Conservation (phyloP, 2,113 vertebrate genomes). For the Lophius piscatorius region DNA sequence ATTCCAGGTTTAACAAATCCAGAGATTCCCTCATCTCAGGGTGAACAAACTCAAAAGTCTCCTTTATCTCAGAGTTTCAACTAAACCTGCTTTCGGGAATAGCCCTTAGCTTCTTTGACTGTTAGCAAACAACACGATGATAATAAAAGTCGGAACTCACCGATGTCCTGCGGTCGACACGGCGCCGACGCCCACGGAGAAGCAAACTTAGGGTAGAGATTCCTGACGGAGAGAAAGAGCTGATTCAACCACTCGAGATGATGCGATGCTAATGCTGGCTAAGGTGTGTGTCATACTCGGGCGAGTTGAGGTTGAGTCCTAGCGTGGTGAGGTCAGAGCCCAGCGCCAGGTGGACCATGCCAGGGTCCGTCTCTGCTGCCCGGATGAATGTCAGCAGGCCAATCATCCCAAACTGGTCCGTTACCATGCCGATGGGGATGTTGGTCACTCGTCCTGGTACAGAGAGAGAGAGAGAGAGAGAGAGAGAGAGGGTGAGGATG, state of each 20-base stretch:
- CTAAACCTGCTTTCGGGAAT: no score
- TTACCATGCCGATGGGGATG: conserved; percentile 99
- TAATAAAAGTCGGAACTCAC: conserved; percentile 77
- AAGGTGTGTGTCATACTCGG: conserved; percentile 86
- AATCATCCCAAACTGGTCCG: conserved; percentile 99
- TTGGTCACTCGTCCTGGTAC: conserved; percentile 94
- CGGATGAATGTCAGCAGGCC: conserved; percentile 98
- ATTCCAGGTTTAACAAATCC: no score
- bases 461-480: not conserved
- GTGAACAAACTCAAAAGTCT: no score
- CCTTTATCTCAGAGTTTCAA: no score
- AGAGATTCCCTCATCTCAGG: no score
- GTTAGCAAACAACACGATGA: not conserved
- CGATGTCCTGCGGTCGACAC: conserved; percentile 99
- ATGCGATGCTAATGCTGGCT: no score
- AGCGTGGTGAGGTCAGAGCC: conserved; percentile 98
- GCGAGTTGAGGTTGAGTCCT: conserved; percentile 99
- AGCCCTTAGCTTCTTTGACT: not conserved
- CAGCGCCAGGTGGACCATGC: conserved; percentile 98
- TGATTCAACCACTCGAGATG: not conserved
- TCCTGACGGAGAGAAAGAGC: conserved; percentile 77
- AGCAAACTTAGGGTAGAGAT: conserved; percentile 99
- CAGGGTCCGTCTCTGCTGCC: conserved; percentile 97
- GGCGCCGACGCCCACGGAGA: conserved; percentile 98
- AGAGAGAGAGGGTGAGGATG: not conserved